Conservation (phyloP, 2,888 invertebrate genomes). For the Mythimna pallens region DNA sequence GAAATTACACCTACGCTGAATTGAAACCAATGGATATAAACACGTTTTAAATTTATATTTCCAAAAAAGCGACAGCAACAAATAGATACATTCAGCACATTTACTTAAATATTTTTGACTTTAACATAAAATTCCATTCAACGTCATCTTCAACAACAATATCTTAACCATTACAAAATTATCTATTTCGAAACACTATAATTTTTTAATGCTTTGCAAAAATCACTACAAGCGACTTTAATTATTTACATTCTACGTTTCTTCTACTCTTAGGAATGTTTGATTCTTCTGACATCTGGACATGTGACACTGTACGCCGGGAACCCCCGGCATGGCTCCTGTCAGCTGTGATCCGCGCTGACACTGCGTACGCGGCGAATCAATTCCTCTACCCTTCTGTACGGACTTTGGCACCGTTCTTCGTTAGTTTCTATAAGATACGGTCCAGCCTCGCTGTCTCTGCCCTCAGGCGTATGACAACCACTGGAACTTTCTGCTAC, state of each 20-base stretch:
- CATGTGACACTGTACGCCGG: slow-evolving; percentile 80
- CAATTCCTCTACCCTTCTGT: slow-evolving; percentile 84
- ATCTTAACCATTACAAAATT: slow-evolving; percentile 26
- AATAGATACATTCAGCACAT: slow-evolving; percentile 45
- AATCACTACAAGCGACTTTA: slow-evolving; percentile 44
- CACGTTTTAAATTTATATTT: slow-evolving; percentile 47
- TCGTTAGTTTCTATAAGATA: slow-evolving; percentile 83
- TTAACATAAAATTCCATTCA: slow-evolving; percentile 16
- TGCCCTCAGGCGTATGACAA: slow-evolving; percentile 82
- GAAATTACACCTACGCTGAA: neutral
- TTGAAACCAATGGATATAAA: slow-evolving; percentile 15
- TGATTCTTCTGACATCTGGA: slow-evolving; percentile 26
- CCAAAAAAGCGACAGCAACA: slow-evolving; percentile 55
- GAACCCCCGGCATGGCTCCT: slow-evolving; percentile 82
- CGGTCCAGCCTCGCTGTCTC: slow-evolving; percentile 81
- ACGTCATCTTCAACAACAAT: slow-evolving; percentile 17
- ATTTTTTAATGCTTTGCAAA: slow-evolving; percentile 28
- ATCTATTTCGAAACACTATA: slow-evolving; percentile 18
- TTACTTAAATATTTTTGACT: slow-evolving; percentile 31
- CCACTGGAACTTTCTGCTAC: slow-evolving; percentile 80
- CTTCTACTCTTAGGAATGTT: slow-evolving; percentile 58
- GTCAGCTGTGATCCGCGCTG: slow-evolving; percentile 87
- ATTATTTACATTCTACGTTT: slow-evolving; percentile 37
- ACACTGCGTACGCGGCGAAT: slow-evolving; percentile 85
- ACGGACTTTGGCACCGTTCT: slow-evolving; percentile 84